These are phyloP conservation scores for Cephus runcator DNA, from an alignment of 2,888 invertebrate species.

Conservation along the genomic window DNA sequence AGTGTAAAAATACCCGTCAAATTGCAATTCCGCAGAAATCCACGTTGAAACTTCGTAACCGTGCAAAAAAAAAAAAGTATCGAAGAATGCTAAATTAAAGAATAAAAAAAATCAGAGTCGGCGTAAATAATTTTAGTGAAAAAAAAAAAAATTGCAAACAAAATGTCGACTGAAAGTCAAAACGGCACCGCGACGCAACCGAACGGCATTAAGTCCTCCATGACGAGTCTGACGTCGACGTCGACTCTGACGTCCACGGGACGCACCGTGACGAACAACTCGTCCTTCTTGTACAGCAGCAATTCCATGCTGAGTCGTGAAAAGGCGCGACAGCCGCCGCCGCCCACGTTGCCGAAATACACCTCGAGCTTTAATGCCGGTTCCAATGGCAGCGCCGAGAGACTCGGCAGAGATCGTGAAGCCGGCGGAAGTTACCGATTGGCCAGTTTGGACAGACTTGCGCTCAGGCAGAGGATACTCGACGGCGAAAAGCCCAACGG, in stretches of 20 bases:
- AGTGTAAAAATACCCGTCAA: too few relatives aligned
- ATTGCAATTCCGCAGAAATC: too few relatives aligned
- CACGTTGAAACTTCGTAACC: too few relatives aligned
- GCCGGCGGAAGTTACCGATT: constrained; percentile 79
- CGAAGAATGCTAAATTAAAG: too few relatives aligned
- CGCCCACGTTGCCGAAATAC: constrained; percentile 83
- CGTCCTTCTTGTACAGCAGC: constrained; percentile 60
- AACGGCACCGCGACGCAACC: constrained; percentile 50
- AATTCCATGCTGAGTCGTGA: constrained; percentile 56
- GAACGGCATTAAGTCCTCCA: constrained; percentile 55
- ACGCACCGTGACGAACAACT: constrained; percentile 51
- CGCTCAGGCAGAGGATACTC: constrained; percentile 83
- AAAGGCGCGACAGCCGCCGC: constrained; percentile 76
- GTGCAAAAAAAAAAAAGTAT: too few relatives aligned
- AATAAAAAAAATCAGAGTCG: too few relatives aligned
- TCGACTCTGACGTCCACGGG: constrained; percentile 34
- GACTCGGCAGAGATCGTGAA: constrained; percentile 75
- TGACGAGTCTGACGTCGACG: constrained; percentile 36
- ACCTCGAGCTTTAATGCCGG: constrained; percentile 82
- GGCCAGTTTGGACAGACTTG: constrained; percentile 84
- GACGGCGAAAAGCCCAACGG: constrained; percentile 74
- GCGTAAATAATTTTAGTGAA: neutral
- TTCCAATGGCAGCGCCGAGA: constrained; percentile 68
- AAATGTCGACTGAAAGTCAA: constrained; percentile 50
- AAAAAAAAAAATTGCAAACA: neutral